These are phyloP conservation scores for Polyommatus iphigenia DNA, from an alignment of 2,888 invertebrate genomes.

Conservation along the genomic window DNA sequence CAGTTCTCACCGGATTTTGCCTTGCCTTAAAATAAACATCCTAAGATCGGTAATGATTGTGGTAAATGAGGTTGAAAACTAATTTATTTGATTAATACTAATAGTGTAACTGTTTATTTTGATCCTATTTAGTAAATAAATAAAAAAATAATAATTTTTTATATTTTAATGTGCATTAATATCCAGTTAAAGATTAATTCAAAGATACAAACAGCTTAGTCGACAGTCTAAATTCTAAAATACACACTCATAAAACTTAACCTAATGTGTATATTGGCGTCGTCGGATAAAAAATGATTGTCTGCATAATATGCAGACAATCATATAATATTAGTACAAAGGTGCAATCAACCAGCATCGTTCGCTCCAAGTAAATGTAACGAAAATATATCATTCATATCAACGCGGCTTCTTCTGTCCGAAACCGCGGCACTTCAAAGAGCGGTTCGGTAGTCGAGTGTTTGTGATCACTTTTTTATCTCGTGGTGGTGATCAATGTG, in stretches of 20 bases:
- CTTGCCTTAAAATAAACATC: conserved; percentile 5
- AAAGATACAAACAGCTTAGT: too few relatives aligned
- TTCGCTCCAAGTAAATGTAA: background rate
- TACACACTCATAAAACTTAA: too few relatives aligned
- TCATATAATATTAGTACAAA: too few relatives aligned
- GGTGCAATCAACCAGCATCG: background rate
- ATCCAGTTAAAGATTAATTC: too few relatives aligned
- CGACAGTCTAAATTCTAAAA: background rate
- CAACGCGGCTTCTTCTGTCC: conserved; percentile 23
- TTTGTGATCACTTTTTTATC: conserved; percentile 67
- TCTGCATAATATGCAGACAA: too few relatives aligned
- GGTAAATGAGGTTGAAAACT: background rate
- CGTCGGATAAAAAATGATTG: background rate
- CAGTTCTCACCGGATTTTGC: background rate
- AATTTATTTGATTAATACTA: background rate
- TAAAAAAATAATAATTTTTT: background rate
- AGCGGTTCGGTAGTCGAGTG: conserved; percentile 65
- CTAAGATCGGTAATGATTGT: background rate
- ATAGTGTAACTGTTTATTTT: background rate
- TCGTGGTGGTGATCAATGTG: conserved; percentile 52
- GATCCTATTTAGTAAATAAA: background rate
- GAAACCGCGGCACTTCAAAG: conserved; percentile 61
- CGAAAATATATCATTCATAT: conserved; percentile 13
- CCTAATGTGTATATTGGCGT: too few relatives aligned
- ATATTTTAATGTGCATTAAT: too few relatives aligned